Percentiles rank a stretch among this genome's conserved stretches.
Conservation (phyloP, 2,888 invertebrate species). For the Sympetrum striolatum region DNA sequence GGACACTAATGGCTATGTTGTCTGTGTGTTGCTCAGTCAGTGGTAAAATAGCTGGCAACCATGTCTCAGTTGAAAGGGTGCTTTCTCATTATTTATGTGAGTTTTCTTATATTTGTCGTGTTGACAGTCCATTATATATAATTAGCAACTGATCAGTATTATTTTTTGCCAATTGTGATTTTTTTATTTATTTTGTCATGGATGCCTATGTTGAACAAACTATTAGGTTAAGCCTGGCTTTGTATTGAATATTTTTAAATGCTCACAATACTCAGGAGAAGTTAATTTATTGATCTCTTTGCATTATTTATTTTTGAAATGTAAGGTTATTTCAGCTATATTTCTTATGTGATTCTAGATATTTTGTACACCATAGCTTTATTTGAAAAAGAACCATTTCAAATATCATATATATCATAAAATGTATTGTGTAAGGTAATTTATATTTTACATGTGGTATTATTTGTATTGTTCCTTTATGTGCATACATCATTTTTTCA, state of each 20-base stretch:
- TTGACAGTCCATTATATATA: constrained; percentile 13
- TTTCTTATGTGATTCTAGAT: constrained; percentile 11
- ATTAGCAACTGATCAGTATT: constrained; percentile 35
- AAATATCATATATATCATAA: constrained; percentile 21
- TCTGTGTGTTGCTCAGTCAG: constrained; percentile 40
- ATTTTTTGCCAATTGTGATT: constrained; percentile 19
- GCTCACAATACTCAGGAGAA: constrained; percentile 21
- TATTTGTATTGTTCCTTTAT: constrained; percentile 11
- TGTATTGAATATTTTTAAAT: constrained; percentile 10
- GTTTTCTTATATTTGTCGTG: constrained; percentile 5
- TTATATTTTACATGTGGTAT: constrained; percentile 37
- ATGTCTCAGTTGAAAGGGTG: constrained; percentile 40
- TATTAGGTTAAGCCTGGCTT: constrained; percentile 23
- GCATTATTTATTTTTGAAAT: constrained; percentile 33
- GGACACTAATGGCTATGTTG: constrained; percentile 40
- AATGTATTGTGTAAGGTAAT: constrained; percentile 18
- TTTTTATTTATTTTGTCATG: constrained; percentile 2
- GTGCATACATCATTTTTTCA: constrained; percentile 30
- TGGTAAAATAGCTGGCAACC: constrained; percentile 34
- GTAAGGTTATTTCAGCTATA: constrained; percentile 5
- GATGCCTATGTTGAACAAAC: constrained; percentile 6
- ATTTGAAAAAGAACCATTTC: not conserved
- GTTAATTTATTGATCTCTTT: constrained; percentile 12
- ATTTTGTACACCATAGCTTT: constrained; percentile 4
- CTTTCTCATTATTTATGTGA: constrained; percentile 9